phyloP scores from a whole-genome alignment of 2,797 vertebrate genomes.

The Poecilia gillii region DNA sequence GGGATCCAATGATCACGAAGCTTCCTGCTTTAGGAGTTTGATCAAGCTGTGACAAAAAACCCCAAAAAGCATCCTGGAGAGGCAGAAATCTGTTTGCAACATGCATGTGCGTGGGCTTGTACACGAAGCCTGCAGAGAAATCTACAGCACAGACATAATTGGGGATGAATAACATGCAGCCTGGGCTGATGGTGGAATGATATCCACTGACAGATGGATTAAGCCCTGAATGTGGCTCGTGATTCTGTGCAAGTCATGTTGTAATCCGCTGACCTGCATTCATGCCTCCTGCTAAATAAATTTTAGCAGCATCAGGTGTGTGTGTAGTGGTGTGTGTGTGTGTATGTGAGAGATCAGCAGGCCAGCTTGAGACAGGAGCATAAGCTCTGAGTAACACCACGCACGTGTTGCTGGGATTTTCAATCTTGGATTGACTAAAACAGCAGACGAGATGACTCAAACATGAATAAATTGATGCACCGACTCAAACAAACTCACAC shows the following conservation, averaged over 20 bases:
- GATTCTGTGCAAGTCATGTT: slow-evolving; percentile 34
- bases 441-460: slow-evolving; percentile 46
- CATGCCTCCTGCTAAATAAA: slow-evolving; percentile 40
- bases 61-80: not conserved
- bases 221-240: slow-evolving; percentile 20
- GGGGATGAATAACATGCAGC: slow-evolving; percentile 22
- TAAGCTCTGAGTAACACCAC: slow-evolving; percentile 52
- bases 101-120: not conserved
- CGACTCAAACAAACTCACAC: slow-evolving; percentile 9
- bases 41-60: slow-evolving; percentile 15
- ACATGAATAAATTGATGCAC: slow-evolving; percentile 8
- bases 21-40: slow-evolving; percentile 6
- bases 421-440: slow-evolving; percentile 30
- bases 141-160: slow-evolving; percentile 4
- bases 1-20: slow-evolving; percentile 32
- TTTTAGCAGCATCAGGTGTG: slow-evolving; percentile 42
- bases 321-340: not conserved
- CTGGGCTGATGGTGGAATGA: slow-evolving; percentile 28
- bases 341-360: slow-evolving; percentile 24
- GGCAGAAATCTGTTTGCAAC: not conserved
- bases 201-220: slow-evolving; percentile 24
- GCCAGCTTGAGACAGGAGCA: slow-evolving; percentile 32
- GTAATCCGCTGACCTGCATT: slow-evolving; percentile 39
- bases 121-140: slow-evolving; percentile 4
- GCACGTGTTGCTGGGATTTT: slow-evolving; percentile 40